Evolutionary conservation across 2,888 invertebrate genomes (phyloP), one percentile per base, ranked within the genome.

Genomic region (Drepanosiphum platanoidis): DNA sequence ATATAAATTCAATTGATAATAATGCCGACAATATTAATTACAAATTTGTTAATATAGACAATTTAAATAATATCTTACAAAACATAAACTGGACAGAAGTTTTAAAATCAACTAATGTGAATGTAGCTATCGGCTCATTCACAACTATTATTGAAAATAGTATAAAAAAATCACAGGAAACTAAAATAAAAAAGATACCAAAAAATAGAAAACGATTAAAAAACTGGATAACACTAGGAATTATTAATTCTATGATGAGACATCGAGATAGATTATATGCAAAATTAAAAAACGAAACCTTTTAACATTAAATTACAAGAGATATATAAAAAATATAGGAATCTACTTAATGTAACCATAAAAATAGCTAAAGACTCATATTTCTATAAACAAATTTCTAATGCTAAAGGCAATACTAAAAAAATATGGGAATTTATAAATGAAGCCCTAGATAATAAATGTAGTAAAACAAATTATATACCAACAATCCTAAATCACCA

Each of bases 401-500:
- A 64, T 64, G 30, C 64, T 64, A 64, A 64, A 61, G 27, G 30
- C 15, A 64, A 64, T 64, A 64, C 64, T 64, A 64, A 64, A 64
- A 64, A 64, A 64, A 64, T 64, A 30, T 64, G 64, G 27, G 64
- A 64, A 13, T 64, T 64, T 30, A 30, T 64, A 30, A 64, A 64
- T 64, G 64, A 64, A 64, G 15, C 30, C 64, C 30, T 64, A 30
- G 64, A 64, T 64, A 64, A 30, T 64, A 64, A 64, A 64, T 30
- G 1, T 61, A 61, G 27, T 61, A 27, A 61, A 61, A 27, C 30
- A 15, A 32, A 64, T 15, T 64, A 1, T 64, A 30, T 64, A 64
- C 64, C 30, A 30, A 64, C 15, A 64, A 64, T 64, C 15, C 64
- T 30, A 64, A 30, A 64, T 30, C 64, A 5, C 11, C 64, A 30